phyloP scores from a whole-genome alignment of 2,888 invertebrate genomes.

The Amiota mariae region DNA sequence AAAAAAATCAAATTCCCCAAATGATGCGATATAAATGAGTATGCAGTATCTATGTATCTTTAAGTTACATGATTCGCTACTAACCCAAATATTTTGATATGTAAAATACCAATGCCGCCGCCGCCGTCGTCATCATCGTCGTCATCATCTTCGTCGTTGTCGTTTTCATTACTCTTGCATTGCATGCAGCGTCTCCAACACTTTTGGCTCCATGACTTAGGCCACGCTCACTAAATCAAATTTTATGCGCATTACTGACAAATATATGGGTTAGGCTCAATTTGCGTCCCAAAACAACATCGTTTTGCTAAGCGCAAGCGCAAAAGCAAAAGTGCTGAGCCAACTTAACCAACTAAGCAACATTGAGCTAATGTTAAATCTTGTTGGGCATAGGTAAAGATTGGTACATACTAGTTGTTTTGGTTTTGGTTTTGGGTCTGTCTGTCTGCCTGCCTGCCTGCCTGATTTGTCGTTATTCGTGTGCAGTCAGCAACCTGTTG shows the following conservation, averaged over 20 bases:
- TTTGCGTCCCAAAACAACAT: conserved; percentile 50
- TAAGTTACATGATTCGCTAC: conserved; percentile 3
- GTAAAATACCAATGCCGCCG: conserved; percentile 21
- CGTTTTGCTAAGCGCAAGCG: conserved; percentile 18
- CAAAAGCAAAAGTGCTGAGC: conserved; percentile 3
- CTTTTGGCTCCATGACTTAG: conserved; percentile 1
- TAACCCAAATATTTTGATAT: conserved; percentile 40
- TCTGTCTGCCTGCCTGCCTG: conserved; percentile 51
- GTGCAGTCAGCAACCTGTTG: conserved; percentile 55
- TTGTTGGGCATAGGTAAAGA: not conserved
- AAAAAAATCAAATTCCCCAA: conserved; percentile 4
- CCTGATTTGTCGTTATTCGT: conserved; percentile 38
- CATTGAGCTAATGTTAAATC: too few species aligned
- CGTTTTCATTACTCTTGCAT: conserved; percentile 4
- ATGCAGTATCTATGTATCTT: conserved; percentile 12
- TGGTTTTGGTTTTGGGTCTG: conserved; percentile 19
- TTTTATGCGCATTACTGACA: conserved; percentile 68
- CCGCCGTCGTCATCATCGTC: too few species aligned
- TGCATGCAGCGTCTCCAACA: not conserved
- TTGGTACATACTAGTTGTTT: not conserved
- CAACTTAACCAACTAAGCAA: conserved; percentile 12
- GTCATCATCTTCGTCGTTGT: not conserved
- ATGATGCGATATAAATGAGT: conserved; percentile 20
- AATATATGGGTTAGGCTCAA: conserved; percentile 70
- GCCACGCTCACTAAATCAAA: conserved; percentile 64